Percentiles rank a stretch among this genome's conserved stretches.
These are phyloP conservation scores for Stegophylla sp. DNA, from an alignment of 2,888 invertebrate species.

Conservation along the genomic window DNA sequence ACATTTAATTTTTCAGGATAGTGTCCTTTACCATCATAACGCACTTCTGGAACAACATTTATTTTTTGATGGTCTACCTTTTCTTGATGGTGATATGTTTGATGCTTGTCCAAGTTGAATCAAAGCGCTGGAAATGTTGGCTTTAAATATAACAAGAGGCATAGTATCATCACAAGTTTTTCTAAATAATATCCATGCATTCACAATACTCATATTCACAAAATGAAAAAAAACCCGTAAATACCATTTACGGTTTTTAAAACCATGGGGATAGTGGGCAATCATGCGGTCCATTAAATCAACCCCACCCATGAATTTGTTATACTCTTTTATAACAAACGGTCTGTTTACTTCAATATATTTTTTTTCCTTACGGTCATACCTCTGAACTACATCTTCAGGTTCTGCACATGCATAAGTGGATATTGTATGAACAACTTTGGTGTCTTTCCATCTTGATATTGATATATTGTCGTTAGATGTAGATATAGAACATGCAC, in stretches of 20 bases:
- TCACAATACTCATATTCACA: not conserved
- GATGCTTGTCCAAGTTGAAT: constrained; percentile 4
- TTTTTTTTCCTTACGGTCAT: constrained; percentile 56
- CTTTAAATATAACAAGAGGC: constrained; percentile 6
- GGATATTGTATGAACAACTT: constrained; percentile 56
- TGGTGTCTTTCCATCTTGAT: constrained; percentile 58
- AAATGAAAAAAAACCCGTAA: constrained; percentile 12
- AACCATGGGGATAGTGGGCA: constrained; percentile 19
- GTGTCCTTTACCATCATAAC: constrained; percentile 13
- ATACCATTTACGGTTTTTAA: constrained; percentile 18
- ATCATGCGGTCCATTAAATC: constrained; percentile 7
- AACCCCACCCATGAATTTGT: constrained; percentile 58
- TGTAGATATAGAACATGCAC: constrained; percentile 47
- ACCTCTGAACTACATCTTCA: constrained; percentile 40
- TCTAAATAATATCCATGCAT: constrained; percentile 15
- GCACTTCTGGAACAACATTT: not conserved
- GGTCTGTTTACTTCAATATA: constrained; percentile 52
- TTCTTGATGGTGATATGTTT: constrained; percentile 2
- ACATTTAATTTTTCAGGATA: no score
- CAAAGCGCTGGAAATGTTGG: no score
- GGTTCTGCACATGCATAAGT: constrained; percentile 57
- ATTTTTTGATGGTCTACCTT: not conserved
- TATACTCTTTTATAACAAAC: constrained; percentile 55
- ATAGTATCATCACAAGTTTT: not conserved
- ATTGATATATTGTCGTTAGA: constrained; percentile 59